Evolutionary conservation across 2,888 invertebrate species (phyloP).

Genomic region (Teleiodes luculella): DNA sequence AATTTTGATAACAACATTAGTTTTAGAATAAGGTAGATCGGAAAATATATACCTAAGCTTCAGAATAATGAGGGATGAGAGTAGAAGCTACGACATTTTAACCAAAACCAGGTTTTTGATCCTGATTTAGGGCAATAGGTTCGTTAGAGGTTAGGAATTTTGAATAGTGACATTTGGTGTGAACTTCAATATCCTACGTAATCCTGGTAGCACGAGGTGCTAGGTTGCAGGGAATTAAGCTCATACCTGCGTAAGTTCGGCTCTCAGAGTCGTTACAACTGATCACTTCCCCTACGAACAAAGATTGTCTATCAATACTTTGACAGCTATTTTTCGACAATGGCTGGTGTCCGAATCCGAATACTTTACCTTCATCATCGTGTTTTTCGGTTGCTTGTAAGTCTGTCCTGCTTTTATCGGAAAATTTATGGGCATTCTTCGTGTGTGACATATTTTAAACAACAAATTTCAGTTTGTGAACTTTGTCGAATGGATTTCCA

Average conservation of each 20-base stretch:
- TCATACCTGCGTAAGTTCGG: conserved; percentile 63
- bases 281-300: conserved; percentile 52
- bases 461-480: conserved; percentile 71
- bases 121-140: too few relatives aligned
- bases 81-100: too few relatives aligned
- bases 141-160: too few relatives aligned
- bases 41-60: too few relatives aligned
- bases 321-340: conserved; percentile 5
- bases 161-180: too few relatives aligned
- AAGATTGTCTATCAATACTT: conserved; percentile 23
- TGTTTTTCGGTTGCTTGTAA: conserved; percentile 40
- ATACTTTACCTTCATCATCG: conserved; percentile 53
- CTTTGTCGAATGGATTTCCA: conserved; percentile 69
- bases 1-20: too few relatives aligned
- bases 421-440: conserved; percentile 66
- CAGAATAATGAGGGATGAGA: too few relatives aligned
- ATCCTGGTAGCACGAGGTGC: too few relatives aligned
- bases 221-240: background rate
- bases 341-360: background rate
- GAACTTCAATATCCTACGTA: too few relatives aligned
- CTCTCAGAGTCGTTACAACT: conserved; percentile 49
- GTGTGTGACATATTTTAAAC: conserved; percentile 72
- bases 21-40: too few relatives aligned
- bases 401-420: conserved; percentile 58
- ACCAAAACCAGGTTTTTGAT: too few relatives aligned